Evolutionary conservation across 30 jellyfish, hydroid and myxozoan species (phyloP).

Genomic region (Sanderia malayensis): DNA sequence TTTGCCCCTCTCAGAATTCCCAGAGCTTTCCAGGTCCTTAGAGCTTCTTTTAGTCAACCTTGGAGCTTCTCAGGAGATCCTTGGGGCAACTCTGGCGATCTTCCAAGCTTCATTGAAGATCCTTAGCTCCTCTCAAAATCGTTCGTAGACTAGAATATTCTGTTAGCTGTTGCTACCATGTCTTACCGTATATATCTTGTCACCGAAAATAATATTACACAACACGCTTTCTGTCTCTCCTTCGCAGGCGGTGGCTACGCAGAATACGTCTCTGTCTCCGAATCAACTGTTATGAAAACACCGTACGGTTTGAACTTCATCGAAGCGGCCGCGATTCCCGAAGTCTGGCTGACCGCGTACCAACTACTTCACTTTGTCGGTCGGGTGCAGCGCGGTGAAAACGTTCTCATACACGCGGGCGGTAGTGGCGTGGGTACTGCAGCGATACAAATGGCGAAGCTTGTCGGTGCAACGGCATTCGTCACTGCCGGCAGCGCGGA

Average conservation of each 20-base stretch:
- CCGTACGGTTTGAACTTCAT: constrained; percentile 66
- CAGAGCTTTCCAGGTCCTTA: too few relatives aligned
- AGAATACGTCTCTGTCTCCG: constrained; percentile 83
- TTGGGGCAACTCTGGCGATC: too few relatives aligned
- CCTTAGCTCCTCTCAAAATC: too few relatives aligned
- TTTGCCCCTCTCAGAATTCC: too few relatives aligned
- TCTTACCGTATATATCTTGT: too few relatives aligned
- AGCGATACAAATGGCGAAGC: constrained; percentile 77
- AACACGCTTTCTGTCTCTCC: background rate
- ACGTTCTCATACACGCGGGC: constrained; percentile 93
- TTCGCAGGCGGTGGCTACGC: constrained; percentile 94
- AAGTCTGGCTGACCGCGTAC: constrained; percentile 87
- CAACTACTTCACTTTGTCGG: constrained; percentile 85
- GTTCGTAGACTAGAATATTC: too few relatives aligned
- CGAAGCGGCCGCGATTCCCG: constrained; percentile 92
- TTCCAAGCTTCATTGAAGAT: too few relatives aligned
- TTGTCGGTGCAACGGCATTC: constrained; percentile 59
- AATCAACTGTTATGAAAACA: constrained; percentile 62
- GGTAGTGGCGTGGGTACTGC: constrained; percentile 99
- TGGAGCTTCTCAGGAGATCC: too few relatives aligned
- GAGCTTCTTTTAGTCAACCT: too few relatives aligned
- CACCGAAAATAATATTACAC: too few relatives aligned
- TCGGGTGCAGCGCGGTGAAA: constrained; percentile 48
- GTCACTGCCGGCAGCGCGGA: constrained; percentile 90
- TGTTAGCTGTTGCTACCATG: too few relatives aligned